A percentile compares a stretch with the other conserved stretches of the same genome.
phyloP scores from a whole-genome alignment of 1,140 invertebrate genomes.

The Zaprionus africanus region DNA sequence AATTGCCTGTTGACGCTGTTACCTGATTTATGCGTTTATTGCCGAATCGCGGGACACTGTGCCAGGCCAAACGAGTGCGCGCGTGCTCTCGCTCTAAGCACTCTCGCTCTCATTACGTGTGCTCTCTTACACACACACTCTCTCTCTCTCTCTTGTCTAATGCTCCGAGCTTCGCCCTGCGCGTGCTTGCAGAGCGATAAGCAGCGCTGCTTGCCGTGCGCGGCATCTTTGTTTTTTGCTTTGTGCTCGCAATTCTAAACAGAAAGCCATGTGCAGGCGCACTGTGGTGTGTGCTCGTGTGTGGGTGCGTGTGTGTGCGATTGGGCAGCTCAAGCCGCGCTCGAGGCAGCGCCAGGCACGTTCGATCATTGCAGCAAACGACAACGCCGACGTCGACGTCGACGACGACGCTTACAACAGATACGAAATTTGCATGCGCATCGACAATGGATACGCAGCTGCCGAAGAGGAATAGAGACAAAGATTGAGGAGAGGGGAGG shows the following conservation, averaged over 20 bases:
- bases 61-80: not conserved
- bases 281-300: not conserved
- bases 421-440: constrained; percentile 34
- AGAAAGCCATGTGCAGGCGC: constrained; percentile 30
- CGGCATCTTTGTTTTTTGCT: constrained; percentile 28
- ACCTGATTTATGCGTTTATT: not conserved
- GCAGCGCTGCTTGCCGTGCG: constrained; percentile 8
- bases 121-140: not conserved
- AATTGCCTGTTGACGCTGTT: not conserved
- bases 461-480: not conserved
- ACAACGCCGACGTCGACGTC: not conserved
- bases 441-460: constrained; percentile 28
- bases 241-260: constrained; percentile 63
- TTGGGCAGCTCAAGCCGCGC: constrained; percentile 19
- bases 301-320: constrained; percentile 10
- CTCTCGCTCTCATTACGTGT: not conserved
- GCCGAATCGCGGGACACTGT: constrained; percentile 17
- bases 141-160: constrained; percentile 3
- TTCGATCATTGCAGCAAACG: constrained; percentile 26
- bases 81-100: not conserved
- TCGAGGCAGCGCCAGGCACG: constrained; percentile 41
- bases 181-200: constrained; percentile 35
- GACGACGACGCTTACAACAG: not conserved
- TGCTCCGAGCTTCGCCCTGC: constrained; percentile 44
- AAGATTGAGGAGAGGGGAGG: not conserved